phyloP scores from a whole-genome alignment of 2,113 vertebrate species.

The Sturnira hondurensis region DNA sequence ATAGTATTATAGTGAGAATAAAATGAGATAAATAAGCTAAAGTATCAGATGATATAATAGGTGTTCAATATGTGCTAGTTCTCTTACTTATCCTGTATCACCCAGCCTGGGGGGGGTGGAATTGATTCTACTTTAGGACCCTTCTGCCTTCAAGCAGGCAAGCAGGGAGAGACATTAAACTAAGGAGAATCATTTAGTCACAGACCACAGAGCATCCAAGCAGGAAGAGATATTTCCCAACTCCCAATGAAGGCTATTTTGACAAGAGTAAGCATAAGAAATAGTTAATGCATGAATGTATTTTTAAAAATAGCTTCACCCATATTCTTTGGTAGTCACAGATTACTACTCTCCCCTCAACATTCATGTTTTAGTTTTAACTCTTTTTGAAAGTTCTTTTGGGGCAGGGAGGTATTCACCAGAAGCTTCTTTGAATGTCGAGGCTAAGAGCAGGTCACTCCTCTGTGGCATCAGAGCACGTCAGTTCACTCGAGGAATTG shows the following conservation, averaged over 20 bases:
- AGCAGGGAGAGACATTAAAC: not conserved
- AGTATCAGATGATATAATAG: not conserved
- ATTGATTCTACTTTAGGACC: not conserved
- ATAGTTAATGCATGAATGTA: not conserved
- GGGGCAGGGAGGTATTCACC: not conserved
- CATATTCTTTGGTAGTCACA: not conserved
- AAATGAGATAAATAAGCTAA: conserved; percentile 26
- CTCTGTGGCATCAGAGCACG: not conserved
- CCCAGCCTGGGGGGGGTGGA: not conserved
- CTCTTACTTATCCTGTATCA: not conserved
- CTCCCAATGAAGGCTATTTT: not conserved
- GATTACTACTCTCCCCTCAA: not conserved
- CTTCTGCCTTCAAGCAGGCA: not conserved
- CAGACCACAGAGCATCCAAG: not conserved
- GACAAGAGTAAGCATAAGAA: not conserved
- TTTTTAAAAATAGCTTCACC: not conserved
- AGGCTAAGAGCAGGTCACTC: not conserved
- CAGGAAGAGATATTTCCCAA: not conserved
- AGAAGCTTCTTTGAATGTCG: not conserved
- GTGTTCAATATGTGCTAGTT: not conserved
- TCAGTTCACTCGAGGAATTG: not conserved
- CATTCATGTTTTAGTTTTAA: not conserved
- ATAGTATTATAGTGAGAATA: not conserved
- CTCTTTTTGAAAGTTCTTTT: conserved; percentile 9
- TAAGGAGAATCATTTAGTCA: not conserved